These are phyloP conservation scores for Mamestra configurata DNA, from an alignment of 1,140 invertebrate species.

Conservation along the genomic window DNA sequence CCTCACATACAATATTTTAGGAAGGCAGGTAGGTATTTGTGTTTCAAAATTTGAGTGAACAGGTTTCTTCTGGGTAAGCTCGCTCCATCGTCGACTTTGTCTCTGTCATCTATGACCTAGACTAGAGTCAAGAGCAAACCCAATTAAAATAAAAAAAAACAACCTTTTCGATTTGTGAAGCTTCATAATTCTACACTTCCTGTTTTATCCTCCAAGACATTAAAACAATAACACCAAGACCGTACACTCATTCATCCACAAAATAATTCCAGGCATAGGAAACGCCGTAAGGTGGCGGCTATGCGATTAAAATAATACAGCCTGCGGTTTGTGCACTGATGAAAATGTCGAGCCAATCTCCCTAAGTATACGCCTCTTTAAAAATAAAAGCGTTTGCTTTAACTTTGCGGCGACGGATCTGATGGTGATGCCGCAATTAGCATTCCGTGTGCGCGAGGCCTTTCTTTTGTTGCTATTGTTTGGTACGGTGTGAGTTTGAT, in stretches of 20 bases:
- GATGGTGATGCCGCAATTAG: constrained; percentile 69
- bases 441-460: constrained; percentile 54
- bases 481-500: neutral
- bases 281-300: constrained; percentile 64
- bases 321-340: constrained; percentile 77
- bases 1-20: too few species aligned
- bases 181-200: constrained; percentile 1
- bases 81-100: too few species aligned
- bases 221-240: constrained; percentile 24
- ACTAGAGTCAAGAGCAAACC: too few species aligned
- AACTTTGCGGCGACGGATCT: constrained; percentile 73
- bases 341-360: constrained; percentile 81
- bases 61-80: too few species aligned
- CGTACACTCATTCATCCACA: constrained; percentile 38
- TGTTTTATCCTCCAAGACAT: neutral
- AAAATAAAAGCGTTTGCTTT: constrained; percentile 80
- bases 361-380: constrained; percentile 80
- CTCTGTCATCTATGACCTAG: too few species aligned
- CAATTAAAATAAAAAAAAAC: too few species aligned
- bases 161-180: neutral
- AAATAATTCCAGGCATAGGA: constrained; percentile 47
- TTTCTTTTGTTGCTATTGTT: constrained; percentile 62
- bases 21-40: too few species aligned
- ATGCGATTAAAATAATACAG: constrained; percentile 81
- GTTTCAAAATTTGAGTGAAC: too few species aligned